Base-by-base conservation (phyloP, 2,113 vertebrate genomes). In the Desmodus rotundus region DNA sequence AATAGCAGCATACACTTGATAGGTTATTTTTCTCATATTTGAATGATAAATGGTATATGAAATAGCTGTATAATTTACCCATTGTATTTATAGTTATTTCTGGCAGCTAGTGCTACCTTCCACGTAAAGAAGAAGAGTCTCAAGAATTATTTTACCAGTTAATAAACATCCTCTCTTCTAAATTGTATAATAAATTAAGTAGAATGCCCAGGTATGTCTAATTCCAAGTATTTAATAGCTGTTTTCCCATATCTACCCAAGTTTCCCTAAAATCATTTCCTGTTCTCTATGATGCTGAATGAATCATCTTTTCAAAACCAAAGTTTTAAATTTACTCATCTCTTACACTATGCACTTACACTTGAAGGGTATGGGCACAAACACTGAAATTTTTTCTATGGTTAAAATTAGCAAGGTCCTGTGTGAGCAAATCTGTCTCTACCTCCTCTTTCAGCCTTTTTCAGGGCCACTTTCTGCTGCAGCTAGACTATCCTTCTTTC, bases 21-120 rank as follows among this genome's bases (percentile, higher is more conserved):
- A 89, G 28, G 38, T 7, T 90, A 91, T 43, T n/a, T 95, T 97
- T 96, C 45, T 95, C 58, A 31, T n/a, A 90, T 24, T 47, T 95
- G 58, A 96, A 91, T 92, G 80, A 85, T 13, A 95, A 90, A 91
- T 88, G 17, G 9, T 70, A 4, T 6, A 93, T 91, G 24, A 96
- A 97, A 94, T 47, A 0, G 17, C 77, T 91, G 1, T 72, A 81
- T 26, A 92, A 84, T 89, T 88, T 88, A 73, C 1, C 52, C 10
- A 81, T 15, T 91, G 22, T 54, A 93, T 84, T 77, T 90, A 89
- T 36, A 90, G 58, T 80, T 97, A 58, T 96, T 78, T 14, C 26
- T 85, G 54, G 28, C 2, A 96, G 10, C 52, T 93, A 58, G 38
- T 89, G 13, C 63, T 95, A 14, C 10, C 70, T 92, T 68, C 20